Evolutionary conservation across 2,797 vertebrate genomes (phyloP).

Genomic region (Tokudaia muenninki): DNA sequence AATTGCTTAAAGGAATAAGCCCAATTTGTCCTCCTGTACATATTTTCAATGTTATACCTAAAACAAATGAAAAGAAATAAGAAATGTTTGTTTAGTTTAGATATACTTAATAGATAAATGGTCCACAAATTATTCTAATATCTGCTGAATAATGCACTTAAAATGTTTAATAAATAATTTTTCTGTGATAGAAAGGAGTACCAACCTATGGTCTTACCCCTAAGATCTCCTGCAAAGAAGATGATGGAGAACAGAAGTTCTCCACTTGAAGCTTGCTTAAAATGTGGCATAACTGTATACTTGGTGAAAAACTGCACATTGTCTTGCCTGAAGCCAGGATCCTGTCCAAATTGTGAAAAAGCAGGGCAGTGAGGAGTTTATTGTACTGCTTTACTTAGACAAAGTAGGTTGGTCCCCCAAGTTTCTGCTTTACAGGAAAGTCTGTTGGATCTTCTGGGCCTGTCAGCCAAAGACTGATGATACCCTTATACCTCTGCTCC

Average conservation of each 20-base stretch:
- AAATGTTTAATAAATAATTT: not conserved
- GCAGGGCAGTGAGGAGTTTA: not conserved
- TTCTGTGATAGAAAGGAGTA: not conserved
- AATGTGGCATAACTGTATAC: not conserved
- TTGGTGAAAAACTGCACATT: not conserved
- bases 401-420: rapidly evolving
- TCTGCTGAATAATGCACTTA: not conserved
- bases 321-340: not conserved
- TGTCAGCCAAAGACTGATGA: not conserved
- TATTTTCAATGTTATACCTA: not conserved
- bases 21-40: not conserved
- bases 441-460: not conserved
- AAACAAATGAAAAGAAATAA: not conserved
- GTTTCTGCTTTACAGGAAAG: not conserved
- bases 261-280: not conserved
- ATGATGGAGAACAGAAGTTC: not conserved
- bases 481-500: too few species aligned
- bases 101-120: not conserved
- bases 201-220: rapidly evolving
- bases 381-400: not conserved
- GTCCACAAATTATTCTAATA: not conserved
- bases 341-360: too few species aligned
- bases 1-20: not conserved
- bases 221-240: too few species aligned
- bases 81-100: not conserved